Evolutionary conservation across 2,113 vertebrate species (phyloP).

Genomic region (Hipposideros armiger): DNA sequence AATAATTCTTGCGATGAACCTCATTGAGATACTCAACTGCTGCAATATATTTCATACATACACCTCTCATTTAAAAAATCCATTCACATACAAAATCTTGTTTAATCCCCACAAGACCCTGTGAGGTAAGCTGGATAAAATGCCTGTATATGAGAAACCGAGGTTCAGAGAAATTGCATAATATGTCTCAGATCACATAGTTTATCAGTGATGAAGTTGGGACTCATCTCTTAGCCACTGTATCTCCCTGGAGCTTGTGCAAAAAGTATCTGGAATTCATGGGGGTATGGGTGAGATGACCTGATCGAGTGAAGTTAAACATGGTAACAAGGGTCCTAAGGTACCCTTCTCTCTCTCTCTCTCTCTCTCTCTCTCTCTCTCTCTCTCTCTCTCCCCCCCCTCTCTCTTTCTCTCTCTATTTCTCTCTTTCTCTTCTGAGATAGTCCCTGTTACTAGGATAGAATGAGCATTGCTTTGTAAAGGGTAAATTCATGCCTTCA

Average conservation of each 20-base stretch:
- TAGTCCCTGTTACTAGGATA: background rate
- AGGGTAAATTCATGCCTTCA: background rate
- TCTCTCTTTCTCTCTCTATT: background rate
- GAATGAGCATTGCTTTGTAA: background rate
- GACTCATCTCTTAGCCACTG: background rate
- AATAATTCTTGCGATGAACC: background rate
- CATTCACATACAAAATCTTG: background rate
- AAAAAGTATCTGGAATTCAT: background rate
- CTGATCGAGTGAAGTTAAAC: background rate
- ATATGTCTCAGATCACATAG: background rate
- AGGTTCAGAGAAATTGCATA: background rate
- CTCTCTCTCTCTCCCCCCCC: background rate
- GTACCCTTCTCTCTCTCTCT: background rate
- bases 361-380: background rate
- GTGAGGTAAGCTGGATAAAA: background rate
- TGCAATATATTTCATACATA: background rate
- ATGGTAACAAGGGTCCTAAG: background rate
- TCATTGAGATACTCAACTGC: background rate
- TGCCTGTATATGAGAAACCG: background rate
- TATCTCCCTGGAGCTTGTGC: background rate
- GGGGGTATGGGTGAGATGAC: background rate
- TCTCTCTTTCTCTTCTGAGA: background rate
- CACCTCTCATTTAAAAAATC: background rate
- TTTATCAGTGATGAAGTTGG: background rate
- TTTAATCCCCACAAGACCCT: background rate